Evolutionary conservation across 2,797 vertebrate species (phyloP), one percentile per base, ranked within the genome.

Genomic region (Vultur gryphus): DNA sequence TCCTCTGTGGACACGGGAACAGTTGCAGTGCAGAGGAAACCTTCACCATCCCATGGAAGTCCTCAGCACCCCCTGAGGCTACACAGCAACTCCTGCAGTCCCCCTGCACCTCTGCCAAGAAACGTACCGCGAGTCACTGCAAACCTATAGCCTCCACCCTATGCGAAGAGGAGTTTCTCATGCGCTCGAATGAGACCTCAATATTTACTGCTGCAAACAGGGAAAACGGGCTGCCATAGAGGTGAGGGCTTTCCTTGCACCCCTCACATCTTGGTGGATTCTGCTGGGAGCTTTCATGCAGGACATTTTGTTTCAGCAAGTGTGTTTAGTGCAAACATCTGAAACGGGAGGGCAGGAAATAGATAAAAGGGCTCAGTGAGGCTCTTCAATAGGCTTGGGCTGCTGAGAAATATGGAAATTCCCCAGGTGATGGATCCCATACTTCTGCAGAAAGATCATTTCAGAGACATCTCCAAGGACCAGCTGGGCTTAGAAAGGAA

Each of bases 1-100:
- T 59, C 39, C n/a, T 48, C 71, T 25, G 1, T 2, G 25, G 67
- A 33, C 24, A 5, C 0, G 3, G 57, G 28, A 46, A 26, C 10
- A 35, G 55, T 1, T 37, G 12, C 35, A 3, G 11, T 0, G 4
- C 37, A 52, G 39, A 73, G 19, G 43, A 73, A 52, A 28, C 44
- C 44, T 70, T 59, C 55, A 26, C 26, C 71, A 20, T 16, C 44
- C 52, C 78, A 9, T 7, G 11, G 16, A 29, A 69, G 35, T 16
- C 62, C 52, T 84, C 70, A 61, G 44, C 71, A 77, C 6, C 43
- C 16, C 28, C 29, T 23, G 82, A 31, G 0, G 8, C 44, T 33
- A 26, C 31, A 7, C 1, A 9, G 43, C 28, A 70, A 15, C 25
- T 77, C 51, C 75, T 44, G 51, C 61, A 46, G 15, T 25, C 8